Base-by-base conservation (phyloP, 2,888 invertebrate genomes). In the Pheosia tremula region DNA sequence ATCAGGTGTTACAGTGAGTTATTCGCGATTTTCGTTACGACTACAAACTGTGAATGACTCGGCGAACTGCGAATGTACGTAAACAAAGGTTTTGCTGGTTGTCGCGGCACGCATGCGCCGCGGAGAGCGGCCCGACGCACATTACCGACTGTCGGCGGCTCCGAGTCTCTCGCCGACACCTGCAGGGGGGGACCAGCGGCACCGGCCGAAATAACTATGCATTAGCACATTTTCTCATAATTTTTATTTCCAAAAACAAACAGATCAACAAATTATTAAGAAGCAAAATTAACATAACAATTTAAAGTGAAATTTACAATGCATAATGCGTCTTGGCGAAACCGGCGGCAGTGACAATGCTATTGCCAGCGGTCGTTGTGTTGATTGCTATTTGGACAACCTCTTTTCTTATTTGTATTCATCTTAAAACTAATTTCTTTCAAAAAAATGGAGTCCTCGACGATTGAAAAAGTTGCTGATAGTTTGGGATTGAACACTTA, bases 81-180 rank as follows among this genome's bases (percentile, higher is more conserved):
- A 79, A 80, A 78, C 78, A 78, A 79, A 72, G 69, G 66, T 57
- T 37, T 63, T 11, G 43, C 37, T 11, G 47, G 52, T 45, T 10
- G 39, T 56, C 53, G 56, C 56, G 8, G 49, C 67, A 72, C 85
- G 82, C 86, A 81, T 82, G 86, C 85, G 86, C 78, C 65, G 67
- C 69, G 67, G 57, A 55, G 41, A 63, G 72, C 78, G 73, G 65
- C 67, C 64, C 66, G 43, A 75, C 67, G 63, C 68, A 61, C 67
- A 70, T 43, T 79, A 75, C 50, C 50, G 49, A 13, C 13, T 13
- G 13, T 6, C 49, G 13, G n/a, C 49, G 5, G 47, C 43, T 6
- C 64, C 65, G 47, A 74, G 66, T 62, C 68, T 60, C 67, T 69
- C 39, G 75, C 50, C 13, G n/a, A 5, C 24, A 24, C 0, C 24